These are phyloP conservation scores for Desmophyllum pertusum DNA, from an alignment of 92 coral and sea anemone species.

Conservation along the genomic window DNA sequence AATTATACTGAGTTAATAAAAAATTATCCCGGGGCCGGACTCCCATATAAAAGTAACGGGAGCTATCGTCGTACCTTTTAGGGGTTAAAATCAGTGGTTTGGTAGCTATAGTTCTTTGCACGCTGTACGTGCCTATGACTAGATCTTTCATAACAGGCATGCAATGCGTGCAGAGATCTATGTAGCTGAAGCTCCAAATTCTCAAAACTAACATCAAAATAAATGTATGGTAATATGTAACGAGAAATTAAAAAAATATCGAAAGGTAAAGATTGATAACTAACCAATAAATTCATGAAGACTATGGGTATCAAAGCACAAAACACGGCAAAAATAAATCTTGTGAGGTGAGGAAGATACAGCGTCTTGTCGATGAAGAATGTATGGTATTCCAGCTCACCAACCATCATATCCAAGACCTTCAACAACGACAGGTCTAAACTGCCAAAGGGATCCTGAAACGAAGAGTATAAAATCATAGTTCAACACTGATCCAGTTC, in stretches of 20 bases:
- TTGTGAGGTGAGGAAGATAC: constrained; percentile 51
- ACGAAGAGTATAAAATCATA: not conserved
- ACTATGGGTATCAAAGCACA: constrained; percentile 76
- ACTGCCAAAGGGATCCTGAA: constrained; percentile 57
- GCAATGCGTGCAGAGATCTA: too few relatives aligned
- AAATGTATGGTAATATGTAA: too few relatives aligned
- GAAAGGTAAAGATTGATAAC: not conserved
- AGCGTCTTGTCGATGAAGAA: constrained; percentile 73
- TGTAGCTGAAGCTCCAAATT: too few relatives aligned
- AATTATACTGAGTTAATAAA: not conserved
- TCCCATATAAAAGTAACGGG: too few relatives aligned
- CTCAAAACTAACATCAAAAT: too few relatives aligned
- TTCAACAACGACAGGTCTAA: constrained; percentile 61
- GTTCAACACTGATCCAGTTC: not conserved
- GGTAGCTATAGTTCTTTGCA: too few relatives aligned
- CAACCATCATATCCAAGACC: constrained; percentile 86
- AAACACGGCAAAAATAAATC: constrained; percentile 58
- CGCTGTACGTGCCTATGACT: too few relatives aligned
- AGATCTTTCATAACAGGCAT: too few relatives aligned
- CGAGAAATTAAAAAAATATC: not conserved
- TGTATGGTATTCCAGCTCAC: constrained; percentile 83
- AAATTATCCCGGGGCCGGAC: too few relatives aligned
- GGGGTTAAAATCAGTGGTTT: too few relatives aligned
- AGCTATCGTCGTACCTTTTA: too few relatives aligned
- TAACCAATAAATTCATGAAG: constrained; percentile 82